These are phyloP conservation scores for Lepidocolaptes lacrymiger DNA, from an alignment of 2,797 vertebrate species.

Conservation along the genomic window DNA sequence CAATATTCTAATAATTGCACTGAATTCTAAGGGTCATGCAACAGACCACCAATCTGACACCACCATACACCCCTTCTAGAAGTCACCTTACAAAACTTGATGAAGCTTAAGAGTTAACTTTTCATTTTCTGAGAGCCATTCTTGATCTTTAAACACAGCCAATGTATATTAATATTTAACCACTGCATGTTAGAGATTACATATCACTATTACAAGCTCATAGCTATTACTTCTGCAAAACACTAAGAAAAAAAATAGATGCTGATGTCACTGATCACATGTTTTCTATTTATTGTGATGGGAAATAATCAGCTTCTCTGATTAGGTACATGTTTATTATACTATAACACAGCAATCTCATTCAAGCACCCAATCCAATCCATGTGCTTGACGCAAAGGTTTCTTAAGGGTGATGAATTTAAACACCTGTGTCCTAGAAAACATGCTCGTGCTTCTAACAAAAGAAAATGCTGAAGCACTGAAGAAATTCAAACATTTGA, in stretches of 20 bases:
- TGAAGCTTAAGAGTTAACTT: neutral
- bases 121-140: conserved; percentile 34
- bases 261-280: conserved; percentile 37
- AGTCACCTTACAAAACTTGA: neutral
- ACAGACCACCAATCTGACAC: neutral
- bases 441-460: neutral
- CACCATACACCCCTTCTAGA: neutral
- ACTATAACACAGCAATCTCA: neutral
- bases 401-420: neutral
- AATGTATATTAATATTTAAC: conserved; percentile 67
- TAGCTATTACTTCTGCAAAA: conserved; percentile 10
- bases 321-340: conserved; percentile 35
- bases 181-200: conserved; percentile 20
- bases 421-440: conserved; percentile 6
- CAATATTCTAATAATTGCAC: neutral
- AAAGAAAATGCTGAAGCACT: neutral
- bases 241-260: neutral
- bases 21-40: neutral
- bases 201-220: conserved; percentile 22
- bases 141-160: conserved; percentile 50
- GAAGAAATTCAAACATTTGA: conserved; percentile 30
- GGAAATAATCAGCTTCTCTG: conserved; percentile 34
- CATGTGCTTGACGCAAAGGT: neutral
- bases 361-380: conserved; percentile 2
- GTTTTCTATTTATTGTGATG: conserved; percentile 30